These are phyloP conservation scores for Pammene aurita DNA, from an alignment of 2,888 invertebrate species.

Conservation along the genomic window DNA sequence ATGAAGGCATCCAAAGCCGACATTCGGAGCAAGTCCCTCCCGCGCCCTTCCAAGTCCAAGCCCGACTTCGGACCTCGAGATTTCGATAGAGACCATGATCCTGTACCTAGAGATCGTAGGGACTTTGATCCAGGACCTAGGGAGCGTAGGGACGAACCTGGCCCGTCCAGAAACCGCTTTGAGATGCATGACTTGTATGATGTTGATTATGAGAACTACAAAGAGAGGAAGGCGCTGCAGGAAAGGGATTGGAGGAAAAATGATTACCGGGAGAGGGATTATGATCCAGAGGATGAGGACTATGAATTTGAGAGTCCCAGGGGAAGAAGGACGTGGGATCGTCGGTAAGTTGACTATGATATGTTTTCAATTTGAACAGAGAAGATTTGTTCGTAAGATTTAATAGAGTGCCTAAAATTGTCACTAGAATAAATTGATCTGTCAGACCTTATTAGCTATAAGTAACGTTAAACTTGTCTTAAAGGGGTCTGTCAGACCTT, in stretches of 20 bases:
- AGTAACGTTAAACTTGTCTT: too few relatives aligned
- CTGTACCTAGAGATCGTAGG: constrained; percentile 47
- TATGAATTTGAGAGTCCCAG: constrained; percentile 69
- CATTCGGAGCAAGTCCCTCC: constrained; percentile 70
- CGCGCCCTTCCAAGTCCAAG: constrained; percentile 65
- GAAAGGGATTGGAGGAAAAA: constrained; percentile 54
- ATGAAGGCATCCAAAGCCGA: constrained; percentile 64
- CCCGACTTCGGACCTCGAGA: constrained; percentile 68
- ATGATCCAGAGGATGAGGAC: constrained; percentile 76
- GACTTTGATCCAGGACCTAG: constrained; percentile 48
- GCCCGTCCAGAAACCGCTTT: constrained; percentile 58
- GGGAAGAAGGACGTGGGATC: constrained; percentile 55
- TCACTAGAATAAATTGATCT: too few relatives aligned
- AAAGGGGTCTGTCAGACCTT: too few relatives aligned
- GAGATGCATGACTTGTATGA: constrained; percentile 76
- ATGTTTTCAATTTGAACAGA: too few relatives aligned
- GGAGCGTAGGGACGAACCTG: constrained; percentile 49
- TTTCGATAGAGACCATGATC: constrained; percentile 60
- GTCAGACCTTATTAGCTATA: too few relatives aligned
- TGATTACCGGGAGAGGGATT: constrained; percentile 63
- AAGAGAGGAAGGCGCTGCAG: constrained; percentile 72
- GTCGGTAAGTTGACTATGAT: constrained; percentile 50
- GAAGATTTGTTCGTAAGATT: too few relatives aligned
- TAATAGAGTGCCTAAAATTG: too few relatives aligned
- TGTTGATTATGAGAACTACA: constrained; percentile 77